A percentile compares a stretch with the other conserved stretches of the same genome.
phyloP scores from a whole-genome alignment of 1,140 invertebrate species.

The Drosophila biarmipes region DNA sequence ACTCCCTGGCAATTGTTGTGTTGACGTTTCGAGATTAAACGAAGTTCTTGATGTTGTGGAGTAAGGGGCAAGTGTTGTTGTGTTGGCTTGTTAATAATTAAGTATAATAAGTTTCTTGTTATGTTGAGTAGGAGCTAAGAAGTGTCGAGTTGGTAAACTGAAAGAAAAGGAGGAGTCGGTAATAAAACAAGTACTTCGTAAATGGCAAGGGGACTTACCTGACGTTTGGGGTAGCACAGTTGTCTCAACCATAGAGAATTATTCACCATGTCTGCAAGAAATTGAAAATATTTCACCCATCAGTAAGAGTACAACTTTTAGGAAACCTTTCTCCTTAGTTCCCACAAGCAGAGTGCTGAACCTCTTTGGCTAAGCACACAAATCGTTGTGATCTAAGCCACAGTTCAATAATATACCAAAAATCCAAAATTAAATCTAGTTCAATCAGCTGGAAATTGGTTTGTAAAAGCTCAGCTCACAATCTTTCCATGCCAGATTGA shows the following conservation, averaged over 20 bases:
- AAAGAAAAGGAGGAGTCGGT: background rate
- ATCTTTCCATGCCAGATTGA: background rate
- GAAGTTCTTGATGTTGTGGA: constrained; percentile 42
- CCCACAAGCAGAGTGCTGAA: background rate
- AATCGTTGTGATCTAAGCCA: background rate
- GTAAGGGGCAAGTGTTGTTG: constrained; percentile 63
- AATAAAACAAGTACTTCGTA: background rate
- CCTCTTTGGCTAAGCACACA: background rate
- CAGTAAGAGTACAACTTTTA: background rate
- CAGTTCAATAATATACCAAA: background rate
- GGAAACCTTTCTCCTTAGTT: background rate
- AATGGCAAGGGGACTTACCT: constrained; percentile 38
- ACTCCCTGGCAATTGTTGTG: constrained; percentile 28
- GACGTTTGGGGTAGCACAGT: constrained; percentile 83
- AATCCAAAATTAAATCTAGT: background rate
- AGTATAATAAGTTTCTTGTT: constrained; percentile 75
- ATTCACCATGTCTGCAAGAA: constrained; percentile 81
- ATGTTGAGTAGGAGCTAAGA: constrained; percentile 73
- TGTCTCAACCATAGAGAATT: constrained; percentile 76
- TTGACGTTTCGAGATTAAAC: constrained; percentile 30
- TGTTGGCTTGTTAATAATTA: constrained; percentile 56
- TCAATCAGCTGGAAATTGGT: constrained; percentile 6
- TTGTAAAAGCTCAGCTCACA: background rate
- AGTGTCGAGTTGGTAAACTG: constrained; percentile 73
- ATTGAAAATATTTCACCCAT: background rate